Evolutionary conservation across 2,888 invertebrate genomes (phyloP), one percentile per base, ranked within the genome.

Genomic region (Euzetes globulus): DNA sequence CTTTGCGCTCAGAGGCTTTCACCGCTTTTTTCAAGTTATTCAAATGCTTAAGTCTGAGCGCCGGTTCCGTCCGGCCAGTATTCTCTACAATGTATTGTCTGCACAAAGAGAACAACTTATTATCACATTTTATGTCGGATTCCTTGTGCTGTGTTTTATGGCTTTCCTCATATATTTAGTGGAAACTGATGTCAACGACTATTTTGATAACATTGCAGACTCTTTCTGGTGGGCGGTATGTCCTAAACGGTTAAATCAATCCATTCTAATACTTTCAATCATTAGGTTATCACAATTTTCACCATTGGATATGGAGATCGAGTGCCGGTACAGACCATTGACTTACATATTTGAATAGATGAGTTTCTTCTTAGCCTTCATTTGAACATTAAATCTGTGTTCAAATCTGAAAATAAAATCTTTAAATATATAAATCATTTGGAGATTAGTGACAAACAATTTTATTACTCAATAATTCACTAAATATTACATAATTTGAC

Each of bases 251-350:
- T 47, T 9, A 13, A 41, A 41, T 41, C 1, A 41, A 13, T 41
- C 11, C 7, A 9, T 41, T 41, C 13, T 41, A 11, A n/a, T n/a
- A n/a, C 17, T 19, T 3, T 65, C 17, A 27, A 37, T 55, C 22
- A 58, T 11, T 22, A 74, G 74, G 45, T 74, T 6, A 58, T 74
- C 22, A 74, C 74, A 17, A 52, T 74, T 7, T 74, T 58, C n/a
- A 74, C 74, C 5, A 71, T 74, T 5, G 74, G 74, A 27, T 74
- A 74, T 50, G 74, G 74, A 11, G 74, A 74, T 71, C n/a, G 71
- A 37, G 71, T 71, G 1, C 74, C 74, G 71, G 74, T 74, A 29
- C 52, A 37, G 9, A n/a, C n/a, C n/a, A n/a, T 52, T 52, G 52
- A n/a, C 7, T 52, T 7, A 52, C 15, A n/a, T 52, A 11, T 13